phyloP scores from a whole-genome alignment of 2,888 invertebrate genomes.

The Micoletzkya japonica region DNA sequence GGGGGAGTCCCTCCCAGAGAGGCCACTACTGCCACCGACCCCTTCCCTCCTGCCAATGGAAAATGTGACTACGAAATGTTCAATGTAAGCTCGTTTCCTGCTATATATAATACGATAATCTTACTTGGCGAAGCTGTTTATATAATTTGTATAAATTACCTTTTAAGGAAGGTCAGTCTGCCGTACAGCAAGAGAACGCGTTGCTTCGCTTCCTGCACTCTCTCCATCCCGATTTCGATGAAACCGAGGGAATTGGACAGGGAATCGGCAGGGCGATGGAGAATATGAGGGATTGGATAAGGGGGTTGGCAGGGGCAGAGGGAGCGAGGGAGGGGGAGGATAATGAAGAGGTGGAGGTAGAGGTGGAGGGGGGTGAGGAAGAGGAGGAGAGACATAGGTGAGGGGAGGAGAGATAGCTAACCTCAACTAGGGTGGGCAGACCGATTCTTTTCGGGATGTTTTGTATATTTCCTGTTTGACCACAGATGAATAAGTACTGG shows the following conservation, averaged over 20 bases:
- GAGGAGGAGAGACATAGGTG: background rate
- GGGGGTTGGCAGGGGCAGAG: background rate
- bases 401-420: background rate
- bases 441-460: too few relatives aligned
- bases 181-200: constrained; percentile 1
- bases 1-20: background rate
- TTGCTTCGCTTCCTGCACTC: constrained; percentile 28
- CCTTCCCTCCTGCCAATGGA: constrained; percentile 12
- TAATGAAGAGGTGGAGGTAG: background rate
- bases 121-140: background rate
- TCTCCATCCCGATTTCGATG: constrained; percentile 29
- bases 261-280: background rate
- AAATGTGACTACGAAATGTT: constrained; percentile 16
- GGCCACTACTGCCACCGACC: constrained; percentile 18
- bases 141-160: background rate
- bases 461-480: background rate
- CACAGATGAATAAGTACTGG: background rate
- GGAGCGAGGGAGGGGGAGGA: constrained; percentile 4
- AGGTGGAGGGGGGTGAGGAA: constrained; percentile 2
- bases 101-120: background rate
- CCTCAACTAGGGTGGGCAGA: too few relatives aligned
- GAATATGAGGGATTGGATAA: background rate
- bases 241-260: background rate
- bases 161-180: too few relatives aligned
- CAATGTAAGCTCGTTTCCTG: background rate